Percentiles rank a stretch among this genome's conserved stretches.
phyloP scores from a whole-genome alignment of 1,140 invertebrate species.

The Zophobas morio region DNA sequence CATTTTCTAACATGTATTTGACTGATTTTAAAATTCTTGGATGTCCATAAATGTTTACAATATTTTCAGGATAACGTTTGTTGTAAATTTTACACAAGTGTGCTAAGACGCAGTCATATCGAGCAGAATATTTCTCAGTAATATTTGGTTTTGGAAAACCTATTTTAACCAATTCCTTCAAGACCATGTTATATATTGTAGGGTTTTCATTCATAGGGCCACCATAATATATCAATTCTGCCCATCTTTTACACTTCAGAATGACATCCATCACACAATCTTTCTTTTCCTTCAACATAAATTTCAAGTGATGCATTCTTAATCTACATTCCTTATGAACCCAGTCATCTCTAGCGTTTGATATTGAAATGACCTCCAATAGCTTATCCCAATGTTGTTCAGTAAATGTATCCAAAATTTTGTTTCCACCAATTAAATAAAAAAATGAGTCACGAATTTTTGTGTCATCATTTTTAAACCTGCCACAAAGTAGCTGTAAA shows the following conservation, averaged over 20 bases:
- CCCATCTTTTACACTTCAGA: not conserved
- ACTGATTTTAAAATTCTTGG: not conserved
- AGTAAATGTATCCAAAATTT: conserved; percentile 24
- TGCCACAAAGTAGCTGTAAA: not conserved
- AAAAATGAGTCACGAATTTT: not conserved
- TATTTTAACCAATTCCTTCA: conserved; percentile 1
- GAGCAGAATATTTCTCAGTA: not conserved
- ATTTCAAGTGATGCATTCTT: not conserved
- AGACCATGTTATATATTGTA: not conserved
- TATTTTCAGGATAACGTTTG: not conserved
- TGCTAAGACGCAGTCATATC: not conserved
- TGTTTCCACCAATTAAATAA: not conserved
- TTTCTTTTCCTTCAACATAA: conserved; percentile 7
- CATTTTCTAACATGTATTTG: not conserved
- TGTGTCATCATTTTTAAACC: conserved; percentile 29
- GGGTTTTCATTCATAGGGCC: not conserved
- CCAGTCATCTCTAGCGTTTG: not conserved
- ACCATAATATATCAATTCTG: not conserved
- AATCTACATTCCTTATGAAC: not conserved
- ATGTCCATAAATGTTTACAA: not conserved
- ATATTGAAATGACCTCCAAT: not conserved
- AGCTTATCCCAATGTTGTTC: conserved; percentile 13
- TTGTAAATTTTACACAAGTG: not conserved
- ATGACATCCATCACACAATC: not conserved
- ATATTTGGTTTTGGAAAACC: not conserved